Evolutionary conservation across 1,140 invertebrate genomes (phyloP).

Genomic region (Drosophila lini): DNA sequence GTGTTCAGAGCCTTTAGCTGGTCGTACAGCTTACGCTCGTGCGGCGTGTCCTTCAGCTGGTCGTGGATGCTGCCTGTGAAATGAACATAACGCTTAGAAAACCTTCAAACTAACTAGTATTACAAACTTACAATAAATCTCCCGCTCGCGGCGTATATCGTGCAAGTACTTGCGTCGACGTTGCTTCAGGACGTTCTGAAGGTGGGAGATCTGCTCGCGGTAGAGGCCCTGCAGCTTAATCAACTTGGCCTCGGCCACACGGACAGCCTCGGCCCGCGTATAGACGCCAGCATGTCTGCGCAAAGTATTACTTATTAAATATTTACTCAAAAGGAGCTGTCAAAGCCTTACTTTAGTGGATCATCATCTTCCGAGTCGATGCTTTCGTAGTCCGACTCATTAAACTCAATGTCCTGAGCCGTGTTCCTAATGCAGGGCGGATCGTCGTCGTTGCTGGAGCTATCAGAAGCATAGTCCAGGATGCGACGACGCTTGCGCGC

Average conservation of each 20-base stretch:
- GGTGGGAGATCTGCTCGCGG: conserved; percentile 91
- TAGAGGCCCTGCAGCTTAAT: conserved; percentile 92
- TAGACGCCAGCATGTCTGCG: conserved; percentile 93
- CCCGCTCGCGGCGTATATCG: conserved; percentile 90
- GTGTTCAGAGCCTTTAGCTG: conserved; percentile 92
- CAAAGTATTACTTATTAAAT: not conserved
- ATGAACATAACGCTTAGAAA: not conserved
- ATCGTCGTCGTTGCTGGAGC: conserved; percentile 90
- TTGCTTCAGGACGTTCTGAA: conserved; percentile 90
- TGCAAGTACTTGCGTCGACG: conserved; percentile 91
- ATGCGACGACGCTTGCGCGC: conserved; percentile 86
- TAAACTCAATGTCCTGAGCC: conserved; percentile 87
- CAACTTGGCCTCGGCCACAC: conserved; percentile 91
- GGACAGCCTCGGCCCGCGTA: conserved; percentile 93
- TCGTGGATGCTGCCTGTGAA: conserved; percentile 89
- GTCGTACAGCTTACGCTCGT: conserved; percentile 90
- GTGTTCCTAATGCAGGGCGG: conserved; percentile 87
- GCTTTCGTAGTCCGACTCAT: conserved; percentile 91
- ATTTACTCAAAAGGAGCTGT: not conserved
- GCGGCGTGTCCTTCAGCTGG: conserved; percentile 88
- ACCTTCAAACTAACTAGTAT: not conserved
- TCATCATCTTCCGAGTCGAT: conserved; percentile 92
- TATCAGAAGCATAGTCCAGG: conserved; percentile 88
- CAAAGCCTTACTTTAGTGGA: conserved; percentile 88
- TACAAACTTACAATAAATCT: conserved; percentile 89